Base-by-base conservation (phyloP, 1,140 invertebrate genomes). In the Latrodectus geometricus region DNA sequence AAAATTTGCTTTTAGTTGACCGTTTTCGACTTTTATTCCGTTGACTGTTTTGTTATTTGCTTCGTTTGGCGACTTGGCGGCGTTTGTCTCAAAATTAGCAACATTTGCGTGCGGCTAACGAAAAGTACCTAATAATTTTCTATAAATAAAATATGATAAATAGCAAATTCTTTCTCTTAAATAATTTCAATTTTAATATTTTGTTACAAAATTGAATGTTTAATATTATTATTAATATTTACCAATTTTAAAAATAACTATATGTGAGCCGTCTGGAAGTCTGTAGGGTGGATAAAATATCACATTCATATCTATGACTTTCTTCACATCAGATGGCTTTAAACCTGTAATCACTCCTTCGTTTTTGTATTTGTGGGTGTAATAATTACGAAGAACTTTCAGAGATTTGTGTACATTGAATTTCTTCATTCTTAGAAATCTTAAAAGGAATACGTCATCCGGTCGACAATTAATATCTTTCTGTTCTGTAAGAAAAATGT, bases 41-140 rank as follows among this genome's bases (percentile, higher is more conserved):
- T 56, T 56, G 54, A 56, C 54, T 56, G 54, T 56, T 56, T 70
- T 70, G 68, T 70, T 70, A 20, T 70, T 70, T n/a, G n/a, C n/a
- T 20, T 23, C 23, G n/a, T n/a, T 20, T 70, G 23, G n/a, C n/a
- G 68, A 14, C 68, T 70, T 70, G 68, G 23, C n/a, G 9, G 9
- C 0, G 11, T 20, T 20, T 70, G 23, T 11, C 23, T 56, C 14
- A 56, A 8, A 56, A 56, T 23, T 70, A 11, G 68, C 23, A 11
- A 70, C 68, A 70, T n/a, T 70, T 23, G n/a, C 68, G 23, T 11
- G 9, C 23, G 68, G 9, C 68, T 70, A 70, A n/a, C 54, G 8
- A 8, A 9, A 9, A 9, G 8, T 14, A 56, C 8, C 8, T 56
- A 9, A 56, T 9, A 9, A 9, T 56, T 56, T 9, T 9, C 54